Base-by-base conservation (phyloP, 2,797 vertebrate genomes). In the Bovichtus variegatus region DNA sequence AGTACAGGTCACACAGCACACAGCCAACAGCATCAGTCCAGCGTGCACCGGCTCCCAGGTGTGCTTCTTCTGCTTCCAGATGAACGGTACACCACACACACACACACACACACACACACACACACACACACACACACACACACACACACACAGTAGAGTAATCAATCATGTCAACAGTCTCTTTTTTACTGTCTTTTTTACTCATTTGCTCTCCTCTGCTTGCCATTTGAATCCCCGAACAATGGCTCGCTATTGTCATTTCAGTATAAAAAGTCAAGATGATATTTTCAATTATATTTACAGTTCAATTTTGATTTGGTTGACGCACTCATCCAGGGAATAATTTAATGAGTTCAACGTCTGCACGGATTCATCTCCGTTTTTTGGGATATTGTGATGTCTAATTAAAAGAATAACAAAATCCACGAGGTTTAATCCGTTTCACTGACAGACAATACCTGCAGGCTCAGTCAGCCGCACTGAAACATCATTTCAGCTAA, bases 11-110 rank as follows among this genome's bases (percentile, higher is more conserved):
- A 84, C 64, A 65, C 66, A 0, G 71, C 77, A 13, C 23, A 60
- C 64, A 90, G 64, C 67, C 21, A 47, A 1, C 2, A 86, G 61
- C 86, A 81, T 81, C 51, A 85, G 54, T 1, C 74, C 79, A 4
- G 57, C 77, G 9, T 90, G 83, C 38, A 80, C 61, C 64, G 74
- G 51, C 62, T 85, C 89, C 81, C 73, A 83, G 21, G 38, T 31
- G 36, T 0, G 13, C 50, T 83, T 87, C 54, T 16, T 62, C 71
- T 82, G 76, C 23, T 19, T 72, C 81, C 88, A 88, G 46, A 86
- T 78, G 68, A 76, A 80, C 6, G 65, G 76, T 0, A 71, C 0
- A 83, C 29, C 4, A 8, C 12, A 16, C 0, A 5, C 34, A 61
- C 1, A 10, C 64, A 50, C 9, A 19, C 0, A 6, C 34, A 61